Base-by-base conservation (phyloP, 2,113 vertebrate genomes). In the Coreoperca whiteheadi region DNA sequence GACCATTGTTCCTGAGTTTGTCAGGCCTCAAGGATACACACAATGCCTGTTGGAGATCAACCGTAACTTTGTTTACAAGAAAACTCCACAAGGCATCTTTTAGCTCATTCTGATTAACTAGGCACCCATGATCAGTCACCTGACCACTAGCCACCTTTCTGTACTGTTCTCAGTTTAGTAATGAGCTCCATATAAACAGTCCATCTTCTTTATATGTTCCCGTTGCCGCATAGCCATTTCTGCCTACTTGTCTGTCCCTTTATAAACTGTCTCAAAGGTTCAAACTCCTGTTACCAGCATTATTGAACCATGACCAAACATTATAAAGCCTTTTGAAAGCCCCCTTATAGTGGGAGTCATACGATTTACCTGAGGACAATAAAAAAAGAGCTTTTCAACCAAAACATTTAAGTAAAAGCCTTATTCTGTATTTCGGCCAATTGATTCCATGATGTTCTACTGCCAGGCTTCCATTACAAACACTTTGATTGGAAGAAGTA, bases 401-500 rank as follows among this genome's bases (percentile, higher is more conserved):
- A 46, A 76, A 84, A 56, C 69, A 77, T 68, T 71, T 59, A 60
- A 43, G 34, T 9, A 43, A 71, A 48, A 82, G 25, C 61, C 9
- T 46, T n/a, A 50, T 59, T 56, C 30, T 50, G 41, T 50, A 59
- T 41, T 64, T 81, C 37, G 56, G 77, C 54, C 30, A 64, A 82
- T 72, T 57, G 61, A 78, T 21, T 73, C 21, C 23, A 64, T 53
- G 46, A 76, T 71, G 30, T 53, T 83, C 25, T 30, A 30, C 51
- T 28, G 73, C 60, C 46, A 54, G 60, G 34, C 56, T 53, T 79
- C 61, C 43, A 69, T 72, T 69, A 72, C 56, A 74, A 73, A 74
- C 15, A 30, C 65, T 71, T 79, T 77, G 85, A 83, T 74, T 73
- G 61, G 77, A 87, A 59, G 72, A 75, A 75, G 65, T 63, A 30